These are phyloP conservation scores for Heterocephalus glaber DNA, from an alignment of 2,113 vertebrate genomes.

Conservation along the genomic window DNA sequence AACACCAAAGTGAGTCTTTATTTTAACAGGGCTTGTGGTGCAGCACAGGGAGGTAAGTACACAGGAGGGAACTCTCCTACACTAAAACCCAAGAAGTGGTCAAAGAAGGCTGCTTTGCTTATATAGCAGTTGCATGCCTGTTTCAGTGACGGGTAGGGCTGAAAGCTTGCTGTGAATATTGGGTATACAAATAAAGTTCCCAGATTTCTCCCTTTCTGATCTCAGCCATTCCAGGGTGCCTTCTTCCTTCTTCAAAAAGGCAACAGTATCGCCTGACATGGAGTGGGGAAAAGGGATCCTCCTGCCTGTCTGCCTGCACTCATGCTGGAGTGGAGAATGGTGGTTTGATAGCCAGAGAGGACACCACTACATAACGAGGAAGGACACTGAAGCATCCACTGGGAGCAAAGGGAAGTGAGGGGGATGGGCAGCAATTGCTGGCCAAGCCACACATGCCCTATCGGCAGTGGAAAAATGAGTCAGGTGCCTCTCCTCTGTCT, in stretches of 20 bases:
- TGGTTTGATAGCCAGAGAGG: background rate
- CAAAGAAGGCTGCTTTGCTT: background rate
- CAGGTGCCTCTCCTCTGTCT: background rate
- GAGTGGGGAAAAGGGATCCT: background rate
- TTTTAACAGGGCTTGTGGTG: background rate
- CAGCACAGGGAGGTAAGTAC: background rate
- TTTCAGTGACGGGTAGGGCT: background rate
- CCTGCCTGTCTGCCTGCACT: background rate
- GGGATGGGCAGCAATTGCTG: background rate
- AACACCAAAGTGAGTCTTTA: background rate
- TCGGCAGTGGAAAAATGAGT: background rate
- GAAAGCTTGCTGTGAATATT: background rate
- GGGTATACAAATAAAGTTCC: background rate
- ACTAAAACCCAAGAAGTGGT: background rate
- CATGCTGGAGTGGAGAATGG: background rate
- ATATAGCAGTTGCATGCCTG: background rate
- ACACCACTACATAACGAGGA: background rate
- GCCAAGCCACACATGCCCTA: background rate
- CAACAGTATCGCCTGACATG: background rate
- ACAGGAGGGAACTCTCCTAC: background rate
- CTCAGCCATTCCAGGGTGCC: background rate
- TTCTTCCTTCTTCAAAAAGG: background rate
- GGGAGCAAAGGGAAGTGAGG: background rate
- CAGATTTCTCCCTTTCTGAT: background rate
- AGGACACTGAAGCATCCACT: background rate